Evolutionary conservation across 2,888 invertebrate genomes (phyloP).

Genomic region (Agonopterix subpropinquella): DNA sequence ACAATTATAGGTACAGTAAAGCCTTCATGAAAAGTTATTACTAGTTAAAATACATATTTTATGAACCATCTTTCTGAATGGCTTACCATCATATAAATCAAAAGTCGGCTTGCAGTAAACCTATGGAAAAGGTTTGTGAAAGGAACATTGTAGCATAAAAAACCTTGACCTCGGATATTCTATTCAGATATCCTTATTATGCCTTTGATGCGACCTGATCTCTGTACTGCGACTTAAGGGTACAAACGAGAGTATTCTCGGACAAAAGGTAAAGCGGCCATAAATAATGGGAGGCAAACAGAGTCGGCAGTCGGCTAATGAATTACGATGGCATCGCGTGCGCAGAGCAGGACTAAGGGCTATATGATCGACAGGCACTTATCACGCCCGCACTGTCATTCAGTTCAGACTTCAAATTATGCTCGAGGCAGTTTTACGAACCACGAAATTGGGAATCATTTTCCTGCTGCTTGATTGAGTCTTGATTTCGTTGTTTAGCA

Average conservation of each 20-base stretch:
- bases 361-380: neutral
- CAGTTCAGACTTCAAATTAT: too few relatives aligned
- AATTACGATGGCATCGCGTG: slow-evolving; percentile 56
- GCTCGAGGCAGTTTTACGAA: too few relatives aligned
- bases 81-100: slow-evolving; percentile 32
- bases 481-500: too few relatives aligned
- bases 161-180: slow-evolving; percentile 50
- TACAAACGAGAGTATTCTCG: slow-evolving; percentile 43
- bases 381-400: too few relatives aligned
- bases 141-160: slow-evolving; percentile 36
- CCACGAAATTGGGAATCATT: too few relatives aligned
- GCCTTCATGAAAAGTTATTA: too few relatives aligned
- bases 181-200: slow-evolving; percentile 55
- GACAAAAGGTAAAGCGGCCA: slow-evolving; percentile 54
- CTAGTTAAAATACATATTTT: too few relatives aligned
- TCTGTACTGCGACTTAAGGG: slow-evolving; percentile 40
- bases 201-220: slow-evolving; percentile 23
- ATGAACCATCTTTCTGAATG: neutral
- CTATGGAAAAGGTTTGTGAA: slow-evolving; percentile 30
- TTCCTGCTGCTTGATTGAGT: too few relatives aligned
- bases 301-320: slow-evolving; percentile 56
- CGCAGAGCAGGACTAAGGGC: slow-evolving; percentile 17
- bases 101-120: slow-evolving; percentile 25
- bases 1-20: too few relatives aligned
- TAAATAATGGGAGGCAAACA: slow-evolving; percentile 61